A percentile compares a stretch with the other conserved stretches of the same genome.
phyloP scores from a whole-genome alignment of 2,797 vertebrate species.

The Antennarius maculatus region DNA sequence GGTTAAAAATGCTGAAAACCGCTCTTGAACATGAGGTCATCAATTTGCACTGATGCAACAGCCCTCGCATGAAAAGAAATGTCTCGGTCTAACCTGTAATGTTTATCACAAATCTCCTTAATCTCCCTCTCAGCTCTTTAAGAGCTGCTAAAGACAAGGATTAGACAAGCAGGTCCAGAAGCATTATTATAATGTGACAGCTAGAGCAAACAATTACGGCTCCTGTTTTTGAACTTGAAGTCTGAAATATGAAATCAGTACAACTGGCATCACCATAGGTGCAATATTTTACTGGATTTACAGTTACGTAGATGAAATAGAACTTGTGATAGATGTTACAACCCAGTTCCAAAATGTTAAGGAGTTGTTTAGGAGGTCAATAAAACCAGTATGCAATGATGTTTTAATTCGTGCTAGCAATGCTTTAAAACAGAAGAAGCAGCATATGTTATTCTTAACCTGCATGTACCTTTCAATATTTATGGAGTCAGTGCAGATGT shows the following conservation, averaged over 20 bases:
- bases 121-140: neutral
- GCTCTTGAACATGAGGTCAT: neutral
- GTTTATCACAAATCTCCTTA: neutral
- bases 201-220: conserved; percentile 1
- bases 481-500: too few species aligned
- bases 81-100: neutral
- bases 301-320: neutral
- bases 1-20: conserved; percentile 4
- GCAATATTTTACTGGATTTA: conserved; percentile 1
- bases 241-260: neutral
- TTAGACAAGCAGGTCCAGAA: neutral
- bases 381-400: conserved; percentile 29
- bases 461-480: too few species aligned
- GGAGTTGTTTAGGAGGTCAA: conserved; percentile 1
- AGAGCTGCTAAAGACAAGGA: neutral
- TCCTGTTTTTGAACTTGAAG: neutral
- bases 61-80: neutral
- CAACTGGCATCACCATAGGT: neutral
- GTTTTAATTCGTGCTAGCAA: conserved; percentile 24
- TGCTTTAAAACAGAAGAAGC: too few species aligned
- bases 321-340: conserved; percentile 61
- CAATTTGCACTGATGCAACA: neutral
- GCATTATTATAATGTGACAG: neutral
- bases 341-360: conserved; percentile 22
- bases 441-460: too few species aligned